Evolutionary conservation across 2,797 vertebrate genomes (phyloP).

Genomic region (Pangasius sanitwongsei): DNA sequence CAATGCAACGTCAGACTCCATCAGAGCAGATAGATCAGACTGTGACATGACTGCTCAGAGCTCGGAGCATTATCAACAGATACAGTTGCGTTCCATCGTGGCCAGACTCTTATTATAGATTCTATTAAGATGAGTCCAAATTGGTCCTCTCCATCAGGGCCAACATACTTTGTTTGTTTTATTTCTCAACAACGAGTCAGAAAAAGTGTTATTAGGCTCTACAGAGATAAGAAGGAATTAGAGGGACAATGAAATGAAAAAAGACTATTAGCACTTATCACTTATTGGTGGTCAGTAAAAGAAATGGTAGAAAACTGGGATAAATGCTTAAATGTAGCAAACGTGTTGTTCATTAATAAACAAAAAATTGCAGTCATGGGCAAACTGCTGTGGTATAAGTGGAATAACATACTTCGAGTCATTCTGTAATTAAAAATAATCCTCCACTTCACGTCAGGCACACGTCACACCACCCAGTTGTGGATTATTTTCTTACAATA

Average conservation of each 20-base stretch:
- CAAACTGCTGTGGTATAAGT: neutral
- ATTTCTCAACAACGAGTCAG: slow-evolving; percentile 73
- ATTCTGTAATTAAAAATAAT: neutral
- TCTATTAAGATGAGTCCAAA: slow-evolving; percentile 84
- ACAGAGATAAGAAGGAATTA: slow-evolving; percentile 75
- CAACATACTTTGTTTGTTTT: slow-evolving; percentile 78
- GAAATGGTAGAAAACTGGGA: slow-evolving; percentile 37
- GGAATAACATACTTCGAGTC: neutral
- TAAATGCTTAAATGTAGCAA: slow-evolving; percentile 46
- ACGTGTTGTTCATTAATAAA: neutral
- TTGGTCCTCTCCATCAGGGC: slow-evolving; percentile 79
- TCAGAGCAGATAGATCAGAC: slow-evolving; percentile 64
- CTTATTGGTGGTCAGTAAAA: slow-evolving; percentile 56
- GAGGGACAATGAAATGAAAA: slow-evolving; percentile 68
- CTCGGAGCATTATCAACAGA: slow-evolving; percentile 70
- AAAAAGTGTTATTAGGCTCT: slow-evolving; percentile 75
- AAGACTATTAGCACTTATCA: slow-evolving; percentile 62
- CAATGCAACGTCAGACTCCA: slow-evolving; percentile 53
- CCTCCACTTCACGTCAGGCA: neutral
- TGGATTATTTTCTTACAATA: neutral
- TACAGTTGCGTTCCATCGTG: slow-evolving; percentile 72
- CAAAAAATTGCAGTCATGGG: neutral
- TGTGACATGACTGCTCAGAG: slow-evolving; percentile 70
- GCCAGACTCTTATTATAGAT: slow-evolving; percentile 80
- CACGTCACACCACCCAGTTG: neutral